Conservation (phyloP, 2,888 invertebrate species). For the Philonicus albiceps region DNA sequence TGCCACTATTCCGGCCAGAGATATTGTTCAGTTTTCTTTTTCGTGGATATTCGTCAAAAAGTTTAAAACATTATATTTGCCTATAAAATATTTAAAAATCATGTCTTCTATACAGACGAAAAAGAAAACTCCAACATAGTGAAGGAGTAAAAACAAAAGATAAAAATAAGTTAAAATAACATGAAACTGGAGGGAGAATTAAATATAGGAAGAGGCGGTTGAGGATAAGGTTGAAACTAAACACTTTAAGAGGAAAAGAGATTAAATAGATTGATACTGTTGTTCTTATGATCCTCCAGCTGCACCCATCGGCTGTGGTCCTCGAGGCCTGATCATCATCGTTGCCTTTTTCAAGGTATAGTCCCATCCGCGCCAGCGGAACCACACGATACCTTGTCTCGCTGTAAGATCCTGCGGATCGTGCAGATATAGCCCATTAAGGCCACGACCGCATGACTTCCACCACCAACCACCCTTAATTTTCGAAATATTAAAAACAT, state of each 20-base stretch:
- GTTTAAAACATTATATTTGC: background rate
- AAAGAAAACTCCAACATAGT: background rate
- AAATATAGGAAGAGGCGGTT: background rate
- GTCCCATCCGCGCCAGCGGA: slow-evolving; percentile 95
- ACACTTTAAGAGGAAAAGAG: slow-evolving; percentile 6
- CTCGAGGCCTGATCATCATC: slow-evolving; percentile 87
- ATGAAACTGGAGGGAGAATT: background rate
- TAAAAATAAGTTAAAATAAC: slow-evolving; percentile 14
- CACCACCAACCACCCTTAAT: slow-evolving; percentile 89
- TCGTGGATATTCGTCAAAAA: background rate
- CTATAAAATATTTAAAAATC: background rate
- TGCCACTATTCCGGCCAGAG: slow-evolving; percentile 46
- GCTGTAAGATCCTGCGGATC: slow-evolving; percentile 91
- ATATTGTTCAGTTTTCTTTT: slow-evolving; percentile 18
- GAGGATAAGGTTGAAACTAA: background rate
- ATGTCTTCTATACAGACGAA: background rate
- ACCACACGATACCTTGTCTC: slow-evolving; percentile 93
- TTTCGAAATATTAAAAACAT: background rate
- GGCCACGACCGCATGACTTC: slow-evolving; percentile 90
- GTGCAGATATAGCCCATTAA: slow-evolving; percentile 88
- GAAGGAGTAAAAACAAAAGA: background rate
- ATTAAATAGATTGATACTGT: background rate
- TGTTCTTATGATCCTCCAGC: slow-evolving; percentile 18
- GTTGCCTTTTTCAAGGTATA: slow-evolving; percentile 88
- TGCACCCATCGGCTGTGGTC: slow-evolving; percentile 54